Base-by-base conservation (phyloP, 2,113 vertebrate genomes). In the Hassar affinis region DNA sequence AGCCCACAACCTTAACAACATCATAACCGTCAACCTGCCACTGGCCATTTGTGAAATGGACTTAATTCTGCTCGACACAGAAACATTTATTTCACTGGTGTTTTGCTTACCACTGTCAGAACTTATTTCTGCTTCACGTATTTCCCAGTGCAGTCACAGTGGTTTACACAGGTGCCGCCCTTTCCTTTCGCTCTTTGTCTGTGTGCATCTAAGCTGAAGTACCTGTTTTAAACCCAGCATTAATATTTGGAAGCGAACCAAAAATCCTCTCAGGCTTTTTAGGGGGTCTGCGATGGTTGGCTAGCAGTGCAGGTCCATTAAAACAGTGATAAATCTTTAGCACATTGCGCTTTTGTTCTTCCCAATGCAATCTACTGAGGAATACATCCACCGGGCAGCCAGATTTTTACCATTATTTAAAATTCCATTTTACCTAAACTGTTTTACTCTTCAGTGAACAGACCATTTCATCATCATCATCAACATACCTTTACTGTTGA, bases 181-280 rank as follows among this genome's bases (percentile, higher is more conserved):
- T 30, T 27, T 22, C 72, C 72, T n/a, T n/a, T 62, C 14, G 68
- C 33, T 85, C 74, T 22, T 45, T 76, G n/a, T 62, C 56, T 64
- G 7, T 35, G 18, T 64, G 56, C 17, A 74, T 75, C 74, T 77
- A 56, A 62, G 54, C 54, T 33, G 20, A 51, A 69, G 35, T 47
- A 51, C 42, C 52, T n/a, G 25, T 49, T 69, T 82, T n/a, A 59
- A 69, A 59, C 11, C 20, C 17, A 25, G 25, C 51, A 52, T 71
- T 86, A 62, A 79, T 66, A 61, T 71, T 35, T 86, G 80, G 68
- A 74, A n/a, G 25, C 0, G 1, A 61, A 35, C 80, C 85, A 86
- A 62, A 82, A 82, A 79, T 17, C 66, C 85, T 79, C 80, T 82
- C 59, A 82, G 75, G 69, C 64, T 30, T 49, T 81, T 68, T 61